Evolutionary conservation across 2,113 vertebrate species (phyloP).

Genomic region (Lampris megalopsis): DNA sequence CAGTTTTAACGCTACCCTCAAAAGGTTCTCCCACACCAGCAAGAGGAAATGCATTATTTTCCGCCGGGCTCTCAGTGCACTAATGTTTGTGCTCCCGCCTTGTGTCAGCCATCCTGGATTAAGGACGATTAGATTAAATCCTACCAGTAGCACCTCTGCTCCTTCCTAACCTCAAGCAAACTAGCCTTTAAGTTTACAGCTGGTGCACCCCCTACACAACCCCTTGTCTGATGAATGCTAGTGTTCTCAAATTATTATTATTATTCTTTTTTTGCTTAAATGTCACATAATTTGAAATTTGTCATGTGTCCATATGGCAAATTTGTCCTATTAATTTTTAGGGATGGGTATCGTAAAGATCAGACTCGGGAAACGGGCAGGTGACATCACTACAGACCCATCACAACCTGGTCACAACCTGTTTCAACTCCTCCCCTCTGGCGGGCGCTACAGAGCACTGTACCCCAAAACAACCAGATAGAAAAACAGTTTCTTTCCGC

Average conservation of each 20-base stretch:
- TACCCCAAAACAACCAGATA: too few relatives aligned
- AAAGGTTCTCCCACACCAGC: not conserved
- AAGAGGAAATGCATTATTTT: not conserved
- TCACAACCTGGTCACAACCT: too few relatives aligned
- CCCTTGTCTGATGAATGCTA: not conserved
- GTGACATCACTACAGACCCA: too few relatives aligned
- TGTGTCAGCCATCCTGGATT: slow-evolving; percentile 72
- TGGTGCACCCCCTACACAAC: not conserved
- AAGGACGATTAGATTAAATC: slow-evolving; percentile 80
- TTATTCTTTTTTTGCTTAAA: not conserved
- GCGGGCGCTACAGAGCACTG: too few relatives aligned
- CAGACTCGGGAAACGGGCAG: too few relatives aligned
- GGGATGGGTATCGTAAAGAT: too few relatives aligned
- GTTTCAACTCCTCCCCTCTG: too few relatives aligned
- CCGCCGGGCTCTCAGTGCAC: slow-evolving; percentile 5
- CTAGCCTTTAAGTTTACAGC: slow-evolving; percentile 12
- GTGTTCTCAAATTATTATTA: not conserved
- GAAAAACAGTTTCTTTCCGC: too few relatives aligned
- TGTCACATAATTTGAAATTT: not conserved
- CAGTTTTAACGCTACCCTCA: slow-evolving; percentile 35
- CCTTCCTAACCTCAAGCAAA: slow-evolving; percentile 32
- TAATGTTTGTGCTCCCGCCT: slow-evolving; percentile 51
- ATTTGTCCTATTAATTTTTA: not conserved
- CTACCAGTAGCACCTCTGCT: slow-evolving; percentile 55
- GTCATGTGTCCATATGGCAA: not conserved